phyloP scores from a whole-genome alignment of 1,140 invertebrate species.

The Amyelois transitella region DNA sequence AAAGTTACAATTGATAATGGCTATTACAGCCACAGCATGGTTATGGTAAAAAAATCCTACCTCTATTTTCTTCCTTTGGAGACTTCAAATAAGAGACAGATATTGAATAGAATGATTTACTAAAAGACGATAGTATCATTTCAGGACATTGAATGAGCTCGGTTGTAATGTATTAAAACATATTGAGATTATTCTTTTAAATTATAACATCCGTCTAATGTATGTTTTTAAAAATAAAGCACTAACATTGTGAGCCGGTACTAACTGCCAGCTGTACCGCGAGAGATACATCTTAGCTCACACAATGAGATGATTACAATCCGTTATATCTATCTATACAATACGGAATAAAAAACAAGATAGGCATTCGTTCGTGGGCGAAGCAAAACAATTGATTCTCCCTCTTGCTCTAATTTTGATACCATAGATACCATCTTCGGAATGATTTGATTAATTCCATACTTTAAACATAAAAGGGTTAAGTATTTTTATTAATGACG shows the following conservation, averaged over 20 bases:
- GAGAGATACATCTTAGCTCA: conserved; percentile 54
- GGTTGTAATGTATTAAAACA: no score
- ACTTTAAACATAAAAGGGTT: conserved; percentile 56
- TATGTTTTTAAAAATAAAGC: no score
- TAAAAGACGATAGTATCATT: no score
- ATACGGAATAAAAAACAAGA: conserved; percentile 43
- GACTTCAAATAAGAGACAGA: no score
- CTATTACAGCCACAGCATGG: no score
- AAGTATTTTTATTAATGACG: conserved; percentile 66
- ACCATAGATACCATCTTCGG: conserved; percentile 56
- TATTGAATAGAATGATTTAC: no score
- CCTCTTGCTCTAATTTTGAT: conserved; percentile 69
- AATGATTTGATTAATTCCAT: conserved; percentile 72
- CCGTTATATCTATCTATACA: conserved; percentile 65
- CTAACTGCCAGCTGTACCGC: conserved; percentile 20
- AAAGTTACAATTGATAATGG: no score
- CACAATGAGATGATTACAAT: conserved; percentile 72
- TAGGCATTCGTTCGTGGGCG: conserved; percentile 58
- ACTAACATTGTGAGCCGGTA: conserved; percentile 10
- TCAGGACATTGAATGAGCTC: no score
- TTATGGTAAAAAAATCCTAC: no score
- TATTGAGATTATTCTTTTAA: no score
- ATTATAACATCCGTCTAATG: no score
- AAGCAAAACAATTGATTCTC: conserved; percentile 65
- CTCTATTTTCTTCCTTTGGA: no score